Conservation (phyloP, 2,888 invertebrate species). For the Megamerina dolium region DNA sequence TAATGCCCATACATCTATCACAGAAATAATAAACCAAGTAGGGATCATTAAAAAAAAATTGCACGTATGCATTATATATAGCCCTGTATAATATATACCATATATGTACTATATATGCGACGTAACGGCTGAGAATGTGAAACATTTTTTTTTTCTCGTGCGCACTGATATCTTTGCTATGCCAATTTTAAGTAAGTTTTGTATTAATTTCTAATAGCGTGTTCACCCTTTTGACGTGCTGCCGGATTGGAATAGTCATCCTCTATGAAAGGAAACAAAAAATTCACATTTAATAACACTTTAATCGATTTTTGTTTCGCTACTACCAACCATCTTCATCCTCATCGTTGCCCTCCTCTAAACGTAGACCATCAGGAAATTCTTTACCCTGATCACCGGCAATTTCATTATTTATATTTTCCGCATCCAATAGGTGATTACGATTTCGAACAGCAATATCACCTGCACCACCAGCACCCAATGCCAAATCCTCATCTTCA, state of each 20-base stretch:
- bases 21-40: no score
- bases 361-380: constrained; percentile 43
- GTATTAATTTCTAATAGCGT: constrained; percentile 51
- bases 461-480: constrained; percentile 26
- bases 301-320: not conserved
- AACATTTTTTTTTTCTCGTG: no score
- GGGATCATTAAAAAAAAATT: no score
- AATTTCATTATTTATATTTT: constrained; percentile 51
- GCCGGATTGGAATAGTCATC: constrained; percentile 53
- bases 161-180: no score
- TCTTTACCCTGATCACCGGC: constrained; percentile 49
- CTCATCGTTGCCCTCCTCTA: constrained; percentile 46
- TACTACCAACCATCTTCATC: constrained; percentile 51
- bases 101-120: no score
- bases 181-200: no score
- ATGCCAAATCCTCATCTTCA: constrained; percentile 25
- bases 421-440: constrained; percentile 36
- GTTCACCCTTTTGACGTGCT: constrained; percentile 50
- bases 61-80: no score
- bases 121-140: no score
- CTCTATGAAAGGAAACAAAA: constrained; percentile 36
- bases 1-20: no score
- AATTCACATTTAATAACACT: not conserved
- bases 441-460: constrained; percentile 36
- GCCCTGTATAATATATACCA: no score